Evolutionary conservation across 1,140 invertebrate species (phyloP).

Genomic region (Parapsyche elsis): DNA sequence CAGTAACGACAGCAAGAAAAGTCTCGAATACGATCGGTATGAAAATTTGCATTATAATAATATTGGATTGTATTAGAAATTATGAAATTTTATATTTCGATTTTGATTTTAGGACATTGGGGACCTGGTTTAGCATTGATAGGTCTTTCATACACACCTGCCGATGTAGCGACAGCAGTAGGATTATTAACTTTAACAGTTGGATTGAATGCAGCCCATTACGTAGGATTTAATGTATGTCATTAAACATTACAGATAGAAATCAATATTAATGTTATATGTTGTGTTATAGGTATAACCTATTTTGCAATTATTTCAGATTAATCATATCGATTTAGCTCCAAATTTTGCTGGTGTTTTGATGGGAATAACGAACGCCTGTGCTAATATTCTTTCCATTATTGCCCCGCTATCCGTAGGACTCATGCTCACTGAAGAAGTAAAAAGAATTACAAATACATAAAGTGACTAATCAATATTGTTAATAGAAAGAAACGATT

Average conservation of each 20-base stretch:
- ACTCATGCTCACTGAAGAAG: slow-evolving; percentile 70
- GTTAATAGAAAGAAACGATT: not conserved
- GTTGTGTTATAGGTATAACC: slow-evolving; percentile 54
- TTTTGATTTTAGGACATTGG: slow-evolving; percentile 64
- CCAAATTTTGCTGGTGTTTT: slow-evolving; percentile 77
- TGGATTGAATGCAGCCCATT: slow-evolving; percentile 77
- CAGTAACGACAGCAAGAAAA: slow-evolving; percentile 61
- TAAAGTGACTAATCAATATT: no score
- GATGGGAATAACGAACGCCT: slow-evolving; percentile 80
- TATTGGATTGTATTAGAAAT: not conserved
- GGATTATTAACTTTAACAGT: slow-evolving; percentile 73
- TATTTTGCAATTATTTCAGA: slow-evolving; percentile 58
- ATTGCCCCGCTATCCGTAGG: slow-evolving; percentile 73
- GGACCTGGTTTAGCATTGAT: slow-evolving; percentile 71
- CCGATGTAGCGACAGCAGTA: slow-evolving; percentile 66
- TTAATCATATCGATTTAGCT: slow-evolving; percentile 79
- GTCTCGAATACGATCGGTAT: slow-evolving; percentile 63
- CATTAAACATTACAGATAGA: not conserved
- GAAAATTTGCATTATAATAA: not conserved
- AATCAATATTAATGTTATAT: slow-evolving; percentile 18
- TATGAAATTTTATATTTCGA: no score
- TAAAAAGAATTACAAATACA: slow-evolving; percentile 56
- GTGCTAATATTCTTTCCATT: slow-evolving; percentile 78
- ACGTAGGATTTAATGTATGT: slow-evolving; percentile 73
- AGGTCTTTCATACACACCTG: slow-evolving; percentile 68